Evolutionary conservation across 2,797 vertebrate species (phyloP).

Genomic region (Oreochromis grahami): DNA sequence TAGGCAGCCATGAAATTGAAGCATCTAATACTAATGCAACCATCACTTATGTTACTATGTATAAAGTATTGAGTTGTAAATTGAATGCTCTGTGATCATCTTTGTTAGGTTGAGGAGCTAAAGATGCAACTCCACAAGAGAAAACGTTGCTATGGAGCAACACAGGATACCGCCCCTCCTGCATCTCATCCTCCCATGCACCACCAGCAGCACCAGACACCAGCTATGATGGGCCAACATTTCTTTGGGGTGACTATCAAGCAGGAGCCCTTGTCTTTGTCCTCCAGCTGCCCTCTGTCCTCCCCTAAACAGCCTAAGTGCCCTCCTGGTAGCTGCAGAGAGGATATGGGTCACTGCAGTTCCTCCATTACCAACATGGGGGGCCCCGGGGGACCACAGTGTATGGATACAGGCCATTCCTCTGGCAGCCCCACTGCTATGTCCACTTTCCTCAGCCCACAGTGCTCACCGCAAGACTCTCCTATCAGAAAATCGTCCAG

Average conservation of each 20-base stretch:
- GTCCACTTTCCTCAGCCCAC: conserved; percentile 91
- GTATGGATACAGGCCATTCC: conserved; percentile 63
- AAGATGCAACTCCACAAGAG: conserved; percentile 93
- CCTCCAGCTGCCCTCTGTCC: conserved; percentile 89
- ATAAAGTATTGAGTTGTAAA: neutral
- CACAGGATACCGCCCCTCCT: conserved; percentile 70
- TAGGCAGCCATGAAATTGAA: neutral
- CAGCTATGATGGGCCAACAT: conserved; percentile 76
- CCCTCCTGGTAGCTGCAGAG: conserved; percentile 70
- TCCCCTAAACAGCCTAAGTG: conserved; percentile 79
- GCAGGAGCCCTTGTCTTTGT: conserved; percentile 81
- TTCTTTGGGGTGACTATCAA: conserved; percentile 89
- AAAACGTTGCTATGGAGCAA: conserved; percentile 77
- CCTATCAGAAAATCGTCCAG: conserved; percentile 77
- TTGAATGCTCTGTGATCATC: neutral
- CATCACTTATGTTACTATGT: accelerated
- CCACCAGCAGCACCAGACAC: conserved; percentile 72
- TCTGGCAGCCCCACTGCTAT: conserved; percentile 76
- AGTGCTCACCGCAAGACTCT: conserved; percentile 92
- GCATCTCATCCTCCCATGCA: conserved; percentile 59
- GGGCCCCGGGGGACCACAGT: conserved; percentile 50
- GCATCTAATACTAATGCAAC: neutral
- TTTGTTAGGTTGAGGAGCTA: conserved; percentile 84
- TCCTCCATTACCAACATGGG: conserved; percentile 63
- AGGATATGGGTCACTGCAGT: conserved; percentile 75